These are phyloP conservation scores for Progne subis DNA, from an alignment of 2,113 vertebrate species.

Conservation along the genomic window DNA sequence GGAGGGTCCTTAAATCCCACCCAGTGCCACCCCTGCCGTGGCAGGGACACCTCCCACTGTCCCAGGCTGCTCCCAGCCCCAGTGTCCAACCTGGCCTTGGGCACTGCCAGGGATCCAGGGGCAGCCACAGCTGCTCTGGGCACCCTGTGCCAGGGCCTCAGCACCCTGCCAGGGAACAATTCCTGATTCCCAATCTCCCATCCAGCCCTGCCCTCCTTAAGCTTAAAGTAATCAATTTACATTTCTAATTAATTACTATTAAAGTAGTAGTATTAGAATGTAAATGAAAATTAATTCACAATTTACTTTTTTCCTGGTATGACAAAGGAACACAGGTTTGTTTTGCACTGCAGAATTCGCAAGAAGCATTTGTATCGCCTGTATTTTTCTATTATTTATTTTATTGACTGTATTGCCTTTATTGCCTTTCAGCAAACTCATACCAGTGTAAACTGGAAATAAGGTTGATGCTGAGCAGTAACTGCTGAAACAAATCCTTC, in stretches of 20 bases:
- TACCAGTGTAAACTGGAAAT: background rate
- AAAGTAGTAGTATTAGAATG: background rate
- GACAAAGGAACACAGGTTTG: background rate
- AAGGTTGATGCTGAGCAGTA: background rate
- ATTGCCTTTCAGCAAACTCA: background rate
- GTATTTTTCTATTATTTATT: background rate
- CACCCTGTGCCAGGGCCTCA: background rate
- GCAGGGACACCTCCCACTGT: background rate
- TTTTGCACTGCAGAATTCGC: background rate
- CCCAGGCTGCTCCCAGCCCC: background rate
- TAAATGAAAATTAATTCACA: background rate
- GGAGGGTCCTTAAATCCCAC: fast-evolving
- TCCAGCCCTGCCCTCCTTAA: fast-evolving
- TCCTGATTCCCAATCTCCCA: no score
- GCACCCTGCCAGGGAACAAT: no score
- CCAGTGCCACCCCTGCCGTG: no score
- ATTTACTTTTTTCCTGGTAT: background rate
- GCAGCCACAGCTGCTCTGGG: background rate
- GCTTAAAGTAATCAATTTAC: background rate
- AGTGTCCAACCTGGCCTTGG: background rate
- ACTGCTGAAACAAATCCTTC: background rate
- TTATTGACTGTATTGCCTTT: background rate
- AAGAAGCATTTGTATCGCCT: background rate
- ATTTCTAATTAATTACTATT: background rate
- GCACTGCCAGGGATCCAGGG: background rate